Evolutionary conservation across 1,140 invertebrate species (phyloP).

Genomic region (Ooceraea biroi): DNA sequence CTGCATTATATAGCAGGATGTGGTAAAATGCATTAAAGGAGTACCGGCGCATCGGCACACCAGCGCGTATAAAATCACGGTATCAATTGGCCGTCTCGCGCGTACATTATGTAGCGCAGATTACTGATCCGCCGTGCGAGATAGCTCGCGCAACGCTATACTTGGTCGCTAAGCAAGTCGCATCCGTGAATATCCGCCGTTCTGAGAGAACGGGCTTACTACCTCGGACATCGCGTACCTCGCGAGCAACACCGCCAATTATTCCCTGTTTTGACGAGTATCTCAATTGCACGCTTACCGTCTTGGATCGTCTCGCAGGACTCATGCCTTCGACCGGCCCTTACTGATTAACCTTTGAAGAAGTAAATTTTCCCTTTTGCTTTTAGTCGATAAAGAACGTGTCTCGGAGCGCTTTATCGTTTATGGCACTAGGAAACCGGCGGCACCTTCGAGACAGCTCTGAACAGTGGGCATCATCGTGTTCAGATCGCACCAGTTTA

Average conservation of each 20-base stretch:
- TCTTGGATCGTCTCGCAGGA: not conserved
- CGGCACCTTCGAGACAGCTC: not conserved
- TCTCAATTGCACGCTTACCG: constrained; percentile 1
- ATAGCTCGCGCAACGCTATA: constrained; percentile 40
- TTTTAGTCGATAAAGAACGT: constrained; percentile 12
- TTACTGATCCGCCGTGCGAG: constrained; percentile 26
- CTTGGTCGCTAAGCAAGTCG: constrained; percentile 33
- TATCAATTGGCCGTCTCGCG: constrained; percentile 20
- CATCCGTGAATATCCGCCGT: constrained; percentile 31
- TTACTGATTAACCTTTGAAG: not conserved
- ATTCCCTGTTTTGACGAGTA: constrained; percentile 42
- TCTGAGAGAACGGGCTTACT: constrained; percentile 12
- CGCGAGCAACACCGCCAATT: constrained; percentile 48
- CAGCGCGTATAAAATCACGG: constrained; percentile 22
- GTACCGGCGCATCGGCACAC: not conserved
- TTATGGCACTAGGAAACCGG: too few species aligned
- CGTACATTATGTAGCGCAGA: constrained; percentile 19
- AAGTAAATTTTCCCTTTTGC: constrained; percentile 16
- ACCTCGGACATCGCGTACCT: constrained; percentile 12
- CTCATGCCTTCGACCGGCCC: not conserved
- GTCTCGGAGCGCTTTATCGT: constrained; percentile 22
- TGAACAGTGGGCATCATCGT: not conserved
- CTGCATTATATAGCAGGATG: constrained; percentile 21
- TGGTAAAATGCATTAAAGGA: not conserved
- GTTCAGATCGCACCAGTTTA: too few species aligned